Evolutionary conservation across 1,140 invertebrate genomes (phyloP).

Genomic region (Apolygus lucorum): DNA sequence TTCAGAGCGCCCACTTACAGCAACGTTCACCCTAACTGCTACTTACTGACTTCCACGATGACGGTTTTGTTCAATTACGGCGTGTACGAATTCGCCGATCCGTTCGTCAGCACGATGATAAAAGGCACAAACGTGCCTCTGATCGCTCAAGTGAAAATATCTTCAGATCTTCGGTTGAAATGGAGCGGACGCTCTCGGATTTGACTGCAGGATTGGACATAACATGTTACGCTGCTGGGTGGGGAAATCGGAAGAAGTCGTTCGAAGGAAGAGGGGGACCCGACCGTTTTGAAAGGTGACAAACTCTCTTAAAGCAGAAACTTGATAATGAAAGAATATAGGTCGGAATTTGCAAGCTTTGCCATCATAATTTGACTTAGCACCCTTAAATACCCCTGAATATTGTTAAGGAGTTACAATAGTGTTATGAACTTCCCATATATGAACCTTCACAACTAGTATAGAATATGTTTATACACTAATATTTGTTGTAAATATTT

Average conservation of each 20-base stretch:
- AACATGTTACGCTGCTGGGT: not conserved
- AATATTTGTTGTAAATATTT: too few species aligned
- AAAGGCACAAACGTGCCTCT: not conserved
- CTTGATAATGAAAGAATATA: too few species aligned
- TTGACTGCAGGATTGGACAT: not conserved
- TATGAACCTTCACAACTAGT: too few species aligned
- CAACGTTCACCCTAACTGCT: not conserved
- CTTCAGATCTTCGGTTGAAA: not conserved
- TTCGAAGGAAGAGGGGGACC: not conserved
- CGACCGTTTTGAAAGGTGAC: not conserved
- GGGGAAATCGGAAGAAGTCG: not conserved
- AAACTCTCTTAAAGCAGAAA: not conserved
- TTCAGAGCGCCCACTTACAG: not conserved
- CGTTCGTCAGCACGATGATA: too few species aligned
- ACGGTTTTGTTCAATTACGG: slow-evolving; percentile 1
- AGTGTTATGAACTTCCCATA: too few species aligned
- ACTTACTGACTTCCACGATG: not conserved
- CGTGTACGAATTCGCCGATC: not conserved
- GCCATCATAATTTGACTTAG: too few species aligned
- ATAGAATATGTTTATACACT: too few species aligned
- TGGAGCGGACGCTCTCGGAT: not conserved
- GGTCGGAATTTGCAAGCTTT: too few species aligned
- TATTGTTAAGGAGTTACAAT: too few species aligned
- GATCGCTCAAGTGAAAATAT: not conserved
- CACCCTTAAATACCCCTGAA: too few species aligned